A percentile compares a stretch with the other conserved stretches of the same genome.
Evolutionary conservation across 2,888 invertebrate species (phyloP).

Genomic region (Cerastis rubricosa): DNA sequence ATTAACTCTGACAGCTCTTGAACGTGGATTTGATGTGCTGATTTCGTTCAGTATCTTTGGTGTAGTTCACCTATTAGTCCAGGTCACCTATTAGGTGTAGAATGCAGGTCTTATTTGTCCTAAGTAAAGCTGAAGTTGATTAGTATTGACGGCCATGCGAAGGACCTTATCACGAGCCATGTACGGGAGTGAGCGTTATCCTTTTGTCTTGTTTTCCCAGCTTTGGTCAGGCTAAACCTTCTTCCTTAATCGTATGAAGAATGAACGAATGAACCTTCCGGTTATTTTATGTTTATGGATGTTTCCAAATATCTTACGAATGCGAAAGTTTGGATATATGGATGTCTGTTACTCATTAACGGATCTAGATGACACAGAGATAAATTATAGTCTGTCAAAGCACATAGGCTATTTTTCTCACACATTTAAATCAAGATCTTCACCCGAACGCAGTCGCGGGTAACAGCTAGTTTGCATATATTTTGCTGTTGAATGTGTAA

Average conservation of each 20-base stretch:
- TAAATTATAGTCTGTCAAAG: too few species aligned
- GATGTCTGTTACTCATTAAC: not conserved
- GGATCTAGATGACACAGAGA: not conserved
- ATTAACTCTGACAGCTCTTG: not conserved
- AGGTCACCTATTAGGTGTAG: fast-evolving
- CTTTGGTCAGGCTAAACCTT: not conserved
- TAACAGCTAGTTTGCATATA: not conserved
- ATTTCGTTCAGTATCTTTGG: not conserved
- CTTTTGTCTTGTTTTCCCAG: not conserved
- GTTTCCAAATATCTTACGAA: not conserved
- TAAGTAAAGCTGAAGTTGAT: not conserved
- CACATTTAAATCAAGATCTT: not conserved
- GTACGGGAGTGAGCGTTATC: not conserved
- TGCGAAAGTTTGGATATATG: not conserved
- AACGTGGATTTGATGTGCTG: not conserved
- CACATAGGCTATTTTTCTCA: too few species aligned
- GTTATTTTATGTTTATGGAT: not conserved
- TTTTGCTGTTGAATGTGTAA: not conserved
- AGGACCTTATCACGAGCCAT: not conserved
- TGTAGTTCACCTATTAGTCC: not conserved
- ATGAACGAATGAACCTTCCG: not conserved
- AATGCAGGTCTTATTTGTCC: not conserved
- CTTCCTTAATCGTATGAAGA: not conserved
- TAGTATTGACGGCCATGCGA: not conserved
- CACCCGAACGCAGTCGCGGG: not conserved